Evolutionary conservation across 2,797 vertebrate genomes (phyloP), one percentile per base, ranked within the genome.

Genomic region (Platyrinchus mystaceus): DNA sequence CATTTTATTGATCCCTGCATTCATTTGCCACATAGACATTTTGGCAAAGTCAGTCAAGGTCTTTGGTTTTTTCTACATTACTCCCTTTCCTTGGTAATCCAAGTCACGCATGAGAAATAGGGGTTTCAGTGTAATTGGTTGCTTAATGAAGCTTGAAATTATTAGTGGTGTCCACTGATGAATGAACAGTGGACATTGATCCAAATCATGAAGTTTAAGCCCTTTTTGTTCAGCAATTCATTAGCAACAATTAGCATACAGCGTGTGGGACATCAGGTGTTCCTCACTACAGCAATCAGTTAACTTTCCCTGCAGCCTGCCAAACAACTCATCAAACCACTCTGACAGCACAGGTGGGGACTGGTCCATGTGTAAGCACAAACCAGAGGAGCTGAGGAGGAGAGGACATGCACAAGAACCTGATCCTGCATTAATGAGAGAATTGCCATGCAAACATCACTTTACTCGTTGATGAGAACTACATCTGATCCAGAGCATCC

Each of bases 131-230:
- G 56, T 62, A 93, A 93, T 43, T 93, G 84, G 4, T 2, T 80
- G 49, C 46, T 70, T 92, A 93, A 89, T n/a, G 9, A 91, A 86
- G 60, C 88, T 60, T 92, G 60, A 90, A 87, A 93, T 82, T 52
- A 68, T 34, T 6, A 5, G 10, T 43, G 34, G 16, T 59, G 36
- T 84, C 87, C 67, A 66, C 56, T 89, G 84, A 83, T 80, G 56
- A 79, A 86, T 84, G 81, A 91, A 50, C 30, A 87, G 67, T 66
- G 50, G 53, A 84, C 79, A 67, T 41, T 50, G 67, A 87, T 85
- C 74, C 44, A 86, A 69, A 91, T 78, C 43, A 10, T 5, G 44
- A 60, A 75, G 27, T 90, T 87, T 21, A 81, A 62, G 37, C 37
- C 39, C 59, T 91, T 92, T 89, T 44, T 87, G 73, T 58, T 89